These are phyloP conservation scores for Trididemnum nubilum DNA, from an alignment of 23 tunicate genomes.

Conservation along the genomic window DNA sequence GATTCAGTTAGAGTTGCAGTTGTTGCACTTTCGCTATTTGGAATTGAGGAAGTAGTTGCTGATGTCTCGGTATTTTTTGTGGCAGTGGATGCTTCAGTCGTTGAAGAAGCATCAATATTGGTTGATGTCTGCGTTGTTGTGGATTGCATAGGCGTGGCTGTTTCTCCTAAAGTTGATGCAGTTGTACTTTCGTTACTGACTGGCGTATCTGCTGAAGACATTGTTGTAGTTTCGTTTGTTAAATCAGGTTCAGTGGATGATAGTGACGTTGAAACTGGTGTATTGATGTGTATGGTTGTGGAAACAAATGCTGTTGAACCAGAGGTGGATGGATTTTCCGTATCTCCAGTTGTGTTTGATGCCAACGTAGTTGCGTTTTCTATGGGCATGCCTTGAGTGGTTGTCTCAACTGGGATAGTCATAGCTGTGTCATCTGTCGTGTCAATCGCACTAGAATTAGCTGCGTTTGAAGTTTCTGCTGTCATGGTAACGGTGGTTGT, in stretches of 20 bases:
- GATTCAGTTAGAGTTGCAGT: neutral
- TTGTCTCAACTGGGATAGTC: neutral
- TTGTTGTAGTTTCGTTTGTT: neutral
- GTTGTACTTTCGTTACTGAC: neutral
- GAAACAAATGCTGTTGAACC: too few species aligned
- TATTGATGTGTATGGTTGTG: too few species aligned
- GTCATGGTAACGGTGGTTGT: too few species aligned
- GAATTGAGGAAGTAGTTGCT: neutral
- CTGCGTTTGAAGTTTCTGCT: too few species aligned
- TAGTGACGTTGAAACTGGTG: neutral
- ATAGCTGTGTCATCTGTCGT: neutral
- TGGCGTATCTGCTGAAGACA: neutral
- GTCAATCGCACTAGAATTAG: too few species aligned
- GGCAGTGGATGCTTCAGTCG: neutral
- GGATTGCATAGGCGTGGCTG: neutral
- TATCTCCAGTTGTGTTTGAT: neutral
- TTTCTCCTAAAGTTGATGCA: neutral
- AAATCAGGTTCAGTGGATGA: neutral
- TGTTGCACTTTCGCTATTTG: neutral
- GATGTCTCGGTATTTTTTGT: neutral
- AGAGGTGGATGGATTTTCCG: neutral
- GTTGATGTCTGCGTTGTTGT: neutral
- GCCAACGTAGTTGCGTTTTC: neutral
- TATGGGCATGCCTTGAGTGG: neutral
- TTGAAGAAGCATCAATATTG: neutral